Evolutionary conservation across 2,888 invertebrate species (phyloP), one percentile per base, ranked within the genome.

Genomic region (Synergus umbraculus): DNA sequence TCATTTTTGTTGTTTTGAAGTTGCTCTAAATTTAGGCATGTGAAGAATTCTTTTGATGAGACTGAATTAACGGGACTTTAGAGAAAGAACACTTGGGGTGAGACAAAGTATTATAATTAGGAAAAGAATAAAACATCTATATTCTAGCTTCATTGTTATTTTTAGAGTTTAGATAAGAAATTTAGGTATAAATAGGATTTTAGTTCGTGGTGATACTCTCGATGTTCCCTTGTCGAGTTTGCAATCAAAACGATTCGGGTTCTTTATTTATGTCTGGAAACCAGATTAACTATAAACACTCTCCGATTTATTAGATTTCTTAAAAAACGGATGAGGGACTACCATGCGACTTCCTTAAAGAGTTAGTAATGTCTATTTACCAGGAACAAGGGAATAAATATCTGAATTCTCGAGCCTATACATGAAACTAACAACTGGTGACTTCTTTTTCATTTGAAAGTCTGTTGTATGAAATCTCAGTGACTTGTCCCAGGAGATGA

Each of bases 81-180:
- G 5, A n/a, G n/a, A 46, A 73, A 43, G 44, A 46, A 69, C 49
- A 69, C 69, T 49, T 49, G 49, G 69, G 69, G 43, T 44, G 43
- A 66, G 69, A 49, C 49, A 69, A 49, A 49, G 66, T 69, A 22
- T 22, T 67, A 67, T 15, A n/a, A 49, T 49, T 60, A 12, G 18
- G 29, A 29, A 54, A 69, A 49, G 49, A 63, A 65, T 65, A 43
- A 41, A 13, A 49, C 4, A 69, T 29, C 18, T 18, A 4, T 18
- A 37, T 18, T 66, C 18, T 69, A 22, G 49, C 49, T 49, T 69
- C 46, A 37, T 15, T 69, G 15, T 69, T 49, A 69, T 69, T 69
- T 69, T 69, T 69, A 69, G 37, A 8, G 4, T 69, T 46, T 69
- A 69, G 69, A 69, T 69, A 69, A 69, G 69, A 49, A n/a, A 37